Conservation (phyloP, 2,797 vertebrate species). For the Rhynchotus rufescens region DNA sequence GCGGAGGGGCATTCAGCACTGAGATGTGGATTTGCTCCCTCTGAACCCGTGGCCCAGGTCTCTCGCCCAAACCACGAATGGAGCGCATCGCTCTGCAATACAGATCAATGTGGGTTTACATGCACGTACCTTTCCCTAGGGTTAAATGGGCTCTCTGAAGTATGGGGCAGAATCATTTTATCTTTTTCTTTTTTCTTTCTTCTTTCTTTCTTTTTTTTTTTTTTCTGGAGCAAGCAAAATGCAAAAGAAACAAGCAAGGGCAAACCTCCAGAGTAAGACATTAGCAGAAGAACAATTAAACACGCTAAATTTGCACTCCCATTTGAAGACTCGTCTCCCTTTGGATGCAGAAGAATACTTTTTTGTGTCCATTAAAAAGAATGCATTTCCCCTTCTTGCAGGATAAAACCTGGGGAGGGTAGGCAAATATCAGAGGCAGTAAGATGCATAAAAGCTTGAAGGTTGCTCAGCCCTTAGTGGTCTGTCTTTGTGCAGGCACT, state of each 20-base stretch:
- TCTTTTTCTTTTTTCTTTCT: too few relatives aligned
- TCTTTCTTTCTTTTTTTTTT: too few relatives aligned
- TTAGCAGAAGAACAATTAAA: not conserved
- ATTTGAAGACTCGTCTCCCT: not conserved
- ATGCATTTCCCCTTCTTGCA: not conserved
- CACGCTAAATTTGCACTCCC: rapidly evolving
- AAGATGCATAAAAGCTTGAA: not conserved
- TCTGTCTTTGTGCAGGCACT: not conserved
- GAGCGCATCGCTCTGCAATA: not conserved
- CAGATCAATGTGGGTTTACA: not conserved
- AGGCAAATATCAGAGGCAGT: not conserved
- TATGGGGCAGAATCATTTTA: not conserved
- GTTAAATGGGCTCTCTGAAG: not conserved
- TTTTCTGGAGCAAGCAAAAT: not conserved
- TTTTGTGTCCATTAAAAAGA: not conserved
- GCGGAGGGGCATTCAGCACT: not conserved
- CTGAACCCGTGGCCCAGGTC: not conserved
- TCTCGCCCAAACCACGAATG: not conserved
- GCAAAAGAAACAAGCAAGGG: not conserved
- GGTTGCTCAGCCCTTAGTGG: not conserved
- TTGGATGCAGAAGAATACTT: not conserved
- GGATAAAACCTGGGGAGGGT: not conserved
- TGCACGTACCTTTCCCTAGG: not conserved
- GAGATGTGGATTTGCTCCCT: not conserved
- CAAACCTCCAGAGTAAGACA: not conserved